These are phyloP conservation scores for Aporophyla lueneburgensis DNA, from an alignment of 2,888 invertebrate species.

Conservation along the genomic window DNA sequence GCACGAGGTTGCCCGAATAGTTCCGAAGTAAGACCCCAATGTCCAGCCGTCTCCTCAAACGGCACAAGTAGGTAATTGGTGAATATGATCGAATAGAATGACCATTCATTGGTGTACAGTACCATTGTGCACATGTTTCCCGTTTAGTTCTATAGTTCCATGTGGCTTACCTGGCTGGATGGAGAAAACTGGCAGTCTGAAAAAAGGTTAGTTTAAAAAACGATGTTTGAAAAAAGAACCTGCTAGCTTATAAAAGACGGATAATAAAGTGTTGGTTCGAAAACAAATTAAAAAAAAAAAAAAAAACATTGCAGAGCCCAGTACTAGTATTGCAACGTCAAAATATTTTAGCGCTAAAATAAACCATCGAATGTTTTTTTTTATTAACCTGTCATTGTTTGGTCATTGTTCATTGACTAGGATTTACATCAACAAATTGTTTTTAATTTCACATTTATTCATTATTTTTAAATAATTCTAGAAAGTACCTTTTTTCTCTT, in stretches of 20 bases:
- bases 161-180: conserved; percentile 29
- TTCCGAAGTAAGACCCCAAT: conserved; percentile 41
- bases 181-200: background rate
- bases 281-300: background rate
- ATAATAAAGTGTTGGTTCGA: background rate
- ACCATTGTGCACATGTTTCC: conserved; percentile 39
- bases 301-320: background rate
- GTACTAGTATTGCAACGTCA: background rate
- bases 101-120: conserved; percentile 52
- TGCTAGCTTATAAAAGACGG: background rate
- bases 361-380: background rate
- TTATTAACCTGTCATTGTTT: background rate
- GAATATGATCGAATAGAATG: conserved; percentile 53
- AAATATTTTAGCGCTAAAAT: background rate
- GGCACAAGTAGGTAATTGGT: conserved; percentile 78
- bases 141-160: conserved; percentile 32
- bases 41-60: conserved; percentile 48
- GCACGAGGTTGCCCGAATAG: conserved; percentile 41
- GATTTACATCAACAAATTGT: background rate
- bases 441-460: background rate
- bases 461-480: background rate
- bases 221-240: background rate
- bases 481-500: too few species aligned
- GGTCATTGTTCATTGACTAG: too few species aligned
- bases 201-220: conserved; percentile 31